These are phyloP conservation scores for Papilio demoleus DNA, from an alignment of 2,888 invertebrate genomes.

Conservation along the genomic window DNA sequence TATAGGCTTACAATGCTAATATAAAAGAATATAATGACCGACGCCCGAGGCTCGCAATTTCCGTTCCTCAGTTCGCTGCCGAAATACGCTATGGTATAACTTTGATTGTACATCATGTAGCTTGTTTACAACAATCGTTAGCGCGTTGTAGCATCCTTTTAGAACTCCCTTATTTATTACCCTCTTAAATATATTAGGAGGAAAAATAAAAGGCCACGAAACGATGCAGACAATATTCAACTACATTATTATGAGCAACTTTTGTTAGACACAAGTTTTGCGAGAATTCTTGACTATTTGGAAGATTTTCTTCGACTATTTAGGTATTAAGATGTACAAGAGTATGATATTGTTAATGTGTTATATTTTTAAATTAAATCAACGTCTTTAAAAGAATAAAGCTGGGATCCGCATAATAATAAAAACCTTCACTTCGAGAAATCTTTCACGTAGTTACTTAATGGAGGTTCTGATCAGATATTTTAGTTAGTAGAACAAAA, in stretches of 20 bases:
- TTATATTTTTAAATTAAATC: too few relatives aligned
- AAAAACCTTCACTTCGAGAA: background rate
- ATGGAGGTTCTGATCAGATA: too few relatives aligned
- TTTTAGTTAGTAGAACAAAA: too few relatives aligned
- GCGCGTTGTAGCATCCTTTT: slow-evolving; percentile 57
- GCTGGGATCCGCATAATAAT: too few relatives aligned
- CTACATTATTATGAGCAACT: slow-evolving; percentile 21
- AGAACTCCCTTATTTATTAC: slow-evolving; percentile 53
- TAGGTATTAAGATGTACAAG: too few relatives aligned
- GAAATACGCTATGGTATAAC: slow-evolving; percentile 59
- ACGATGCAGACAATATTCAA: slow-evolving; percentile 29
- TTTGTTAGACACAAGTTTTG: background rate
- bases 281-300: too few relatives aligned
- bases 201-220: slow-evolving; percentile 30
- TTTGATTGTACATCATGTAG: slow-evolving; percentile 62
- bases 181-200: slow-evolving; percentile 37
- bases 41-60: slow-evolving; percentile 68
- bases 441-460: too few relatives aligned
- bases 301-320: too few relatives aligned
- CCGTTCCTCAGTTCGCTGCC: slow-evolving; percentile 57
- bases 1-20: slow-evolving; percentile 54
- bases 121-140: slow-evolving; percentile 68
- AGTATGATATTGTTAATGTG: too few relatives aligned
- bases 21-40: slow-evolving; percentile 64
- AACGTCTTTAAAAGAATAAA: too few relatives aligned